Evolutionary conservation across 2,113 vertebrate species (phyloP), one percentile per base, ranked within the genome.

Genomic region (Misgurnus anguillicaudatus): DNA sequence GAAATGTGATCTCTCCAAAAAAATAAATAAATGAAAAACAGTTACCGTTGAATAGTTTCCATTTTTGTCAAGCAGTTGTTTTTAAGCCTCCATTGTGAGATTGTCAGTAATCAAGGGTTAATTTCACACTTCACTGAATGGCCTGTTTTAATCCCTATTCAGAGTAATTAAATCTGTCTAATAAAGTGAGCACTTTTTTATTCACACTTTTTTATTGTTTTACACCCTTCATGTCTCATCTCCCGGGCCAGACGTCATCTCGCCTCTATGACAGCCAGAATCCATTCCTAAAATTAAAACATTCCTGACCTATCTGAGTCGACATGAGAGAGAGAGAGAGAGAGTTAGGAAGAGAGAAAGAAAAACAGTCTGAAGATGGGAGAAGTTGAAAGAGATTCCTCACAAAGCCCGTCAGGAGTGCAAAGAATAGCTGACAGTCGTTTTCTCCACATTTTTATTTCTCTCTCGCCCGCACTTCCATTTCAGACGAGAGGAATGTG

Each of bases 151-250:
- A 97, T 98, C 95, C 96, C 95, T 94, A 96, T 96, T 98, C 96
- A 94, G 92, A 95, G 95, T 98, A 98, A 98, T 98, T 98, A 98
- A 98, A 98, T 98, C 95, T 97, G 96, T 98, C 96, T 96, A 97
- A 96, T 98, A 97, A 98, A 93, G 94, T 93, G 94, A 94, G 92
- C 21, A 47, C 72, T 95, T 94, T 96, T 95, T 95, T 95, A 10
- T 94, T 91, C 81, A 91, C 48, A 92, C 90, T 86, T 89, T 93
- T 94, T 48, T 47, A 63, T 93, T 94, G 93, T 94, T 93, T 97
- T 98, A 96, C 94, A 96, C 94, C 94, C 95, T 96, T 97, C 95
- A 96, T 94, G 94, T 96, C 95, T 97, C 95, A 95, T 97, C 93
- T 93, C 91, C 92, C 93, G 94, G 95, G 94, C 94, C 94, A 93